Evolutionary conservation across 2,888 invertebrate species (phyloP).

Genomic region (Conistra vaccinii): DNA sequence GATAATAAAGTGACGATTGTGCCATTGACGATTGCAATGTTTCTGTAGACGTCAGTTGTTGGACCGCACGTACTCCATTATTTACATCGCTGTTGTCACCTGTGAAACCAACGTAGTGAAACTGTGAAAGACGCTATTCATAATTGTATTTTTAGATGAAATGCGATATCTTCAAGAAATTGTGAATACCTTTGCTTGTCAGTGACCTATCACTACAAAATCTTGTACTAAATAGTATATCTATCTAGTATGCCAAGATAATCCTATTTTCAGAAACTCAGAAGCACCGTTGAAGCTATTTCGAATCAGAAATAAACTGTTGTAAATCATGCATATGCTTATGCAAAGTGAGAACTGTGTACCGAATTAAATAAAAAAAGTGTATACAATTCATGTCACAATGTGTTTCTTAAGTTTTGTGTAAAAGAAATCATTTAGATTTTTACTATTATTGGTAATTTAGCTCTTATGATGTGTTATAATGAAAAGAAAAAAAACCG

Average conservation of each 20-base stretch:
- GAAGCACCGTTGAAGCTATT: background rate
- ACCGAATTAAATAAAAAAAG: background rate
- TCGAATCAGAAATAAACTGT: background rate
- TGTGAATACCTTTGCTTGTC: background rate
- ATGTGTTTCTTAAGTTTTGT: background rate
- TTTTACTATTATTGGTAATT: conserved; percentile 1
- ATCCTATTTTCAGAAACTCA: background rate
- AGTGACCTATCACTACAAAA: background rate
- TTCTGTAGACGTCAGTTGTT: background rate
- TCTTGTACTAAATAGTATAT: background rate
- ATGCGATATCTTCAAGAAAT: background rate
- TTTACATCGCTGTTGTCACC: background rate
- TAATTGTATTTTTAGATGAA: background rate
- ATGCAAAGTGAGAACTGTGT: background rate
- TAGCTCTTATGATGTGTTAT: background rate
- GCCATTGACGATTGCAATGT: background rate
- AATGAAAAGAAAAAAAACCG: conserved; percentile 8
- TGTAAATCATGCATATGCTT: background rate
- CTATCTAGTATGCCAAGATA: background rate
- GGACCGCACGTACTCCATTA: background rate
- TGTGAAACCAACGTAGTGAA: background rate
- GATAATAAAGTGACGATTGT: background rate
- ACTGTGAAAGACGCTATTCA: background rate
- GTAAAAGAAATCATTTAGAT: background rate
- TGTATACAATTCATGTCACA: background rate